These are phyloP conservation scores for Tubulanus polymorphus DNA, from an alignment of 2,888 invertebrate species.

Conservation along the genomic window DNA sequence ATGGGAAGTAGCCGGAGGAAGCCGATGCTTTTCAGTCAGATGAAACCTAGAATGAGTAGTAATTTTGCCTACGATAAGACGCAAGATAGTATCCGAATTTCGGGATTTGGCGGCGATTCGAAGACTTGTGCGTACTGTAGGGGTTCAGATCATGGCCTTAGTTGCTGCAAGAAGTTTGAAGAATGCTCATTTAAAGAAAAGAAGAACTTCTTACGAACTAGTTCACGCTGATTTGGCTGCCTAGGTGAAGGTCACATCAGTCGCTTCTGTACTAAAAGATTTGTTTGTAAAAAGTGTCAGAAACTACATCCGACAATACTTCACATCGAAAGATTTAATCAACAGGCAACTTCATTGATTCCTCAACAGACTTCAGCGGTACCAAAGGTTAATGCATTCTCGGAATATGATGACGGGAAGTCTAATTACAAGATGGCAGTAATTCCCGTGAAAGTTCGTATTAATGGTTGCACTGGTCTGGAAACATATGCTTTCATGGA, in stretches of 20 bases:
- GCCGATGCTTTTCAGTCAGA: not conserved
- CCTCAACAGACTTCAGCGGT: not conserved
- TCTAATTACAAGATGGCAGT: too few relatives aligned
- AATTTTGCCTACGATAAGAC: not conserved
- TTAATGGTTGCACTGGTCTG: too few relatives aligned
- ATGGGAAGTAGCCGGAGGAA: not conserved
- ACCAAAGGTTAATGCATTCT: not conserved
- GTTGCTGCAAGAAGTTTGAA: not conserved
- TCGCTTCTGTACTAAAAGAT: not conserved
- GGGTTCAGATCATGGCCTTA: not conserved
- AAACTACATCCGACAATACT: not conserved
- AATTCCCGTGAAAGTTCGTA: too few relatives aligned
- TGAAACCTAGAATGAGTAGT: not conserved
- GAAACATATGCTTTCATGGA: slow-evolving; percentile 25
- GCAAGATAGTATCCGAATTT: not conserved
- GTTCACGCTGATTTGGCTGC: slow-evolving; percentile 7
- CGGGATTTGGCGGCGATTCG: too few relatives aligned
- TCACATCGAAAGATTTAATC: not conserved
- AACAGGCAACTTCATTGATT: not conserved
- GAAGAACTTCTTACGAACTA: not conserved
- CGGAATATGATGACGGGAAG: not conserved
- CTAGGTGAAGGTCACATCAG: slow-evolving; percentile 1
- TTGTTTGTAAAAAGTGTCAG: not conserved
- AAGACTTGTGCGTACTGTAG: not conserved
- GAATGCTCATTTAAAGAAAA: not conserved